Evolutionary conservation across 2,113 vertebrate species (phyloP).

Genomic region (Pterocles orientalis): DNA sequence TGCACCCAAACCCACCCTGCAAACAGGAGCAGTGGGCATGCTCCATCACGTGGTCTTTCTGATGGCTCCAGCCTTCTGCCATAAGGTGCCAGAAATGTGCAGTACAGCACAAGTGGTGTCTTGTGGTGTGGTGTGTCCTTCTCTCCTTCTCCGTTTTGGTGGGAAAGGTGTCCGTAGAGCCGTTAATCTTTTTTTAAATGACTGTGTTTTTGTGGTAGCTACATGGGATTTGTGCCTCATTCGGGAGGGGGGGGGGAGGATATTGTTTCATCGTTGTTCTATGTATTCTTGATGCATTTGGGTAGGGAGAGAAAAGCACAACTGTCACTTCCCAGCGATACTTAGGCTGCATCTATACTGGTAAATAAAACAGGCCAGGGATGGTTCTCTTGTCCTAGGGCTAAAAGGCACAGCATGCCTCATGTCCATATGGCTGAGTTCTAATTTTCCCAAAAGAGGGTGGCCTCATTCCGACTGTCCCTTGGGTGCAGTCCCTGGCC

Average conservation of each 20-base stretch:
- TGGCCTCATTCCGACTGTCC: conserved; percentile 5
- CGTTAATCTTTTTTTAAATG: background rate
- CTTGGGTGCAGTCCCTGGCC: background rate
- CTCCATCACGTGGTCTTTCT: background rate
- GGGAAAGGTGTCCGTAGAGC: background rate
- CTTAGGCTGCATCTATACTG: background rate
- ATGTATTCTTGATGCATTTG: background rate
- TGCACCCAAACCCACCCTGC: background rate
- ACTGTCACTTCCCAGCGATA: background rate
- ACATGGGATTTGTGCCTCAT: background rate
- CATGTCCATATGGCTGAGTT: background rate
- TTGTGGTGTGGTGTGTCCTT: background rate
- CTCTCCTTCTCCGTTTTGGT: background rate
- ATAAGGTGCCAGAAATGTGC: background rate
- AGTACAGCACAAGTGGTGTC: background rate
- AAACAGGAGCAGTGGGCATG: background rate
- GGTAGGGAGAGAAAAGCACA: background rate
- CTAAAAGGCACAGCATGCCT: conserved; percentile 12
- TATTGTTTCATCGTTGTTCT: background rate
- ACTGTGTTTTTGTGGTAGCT: background rate
- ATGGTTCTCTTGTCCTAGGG: background rate
- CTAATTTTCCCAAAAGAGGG: background rate
- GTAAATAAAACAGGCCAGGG: background rate
- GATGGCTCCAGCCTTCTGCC: background rate
- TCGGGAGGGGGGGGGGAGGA: background rate